Conservation (phyloP, 2,797 vertebrate species). For the Gallirallus australis region DNA sequence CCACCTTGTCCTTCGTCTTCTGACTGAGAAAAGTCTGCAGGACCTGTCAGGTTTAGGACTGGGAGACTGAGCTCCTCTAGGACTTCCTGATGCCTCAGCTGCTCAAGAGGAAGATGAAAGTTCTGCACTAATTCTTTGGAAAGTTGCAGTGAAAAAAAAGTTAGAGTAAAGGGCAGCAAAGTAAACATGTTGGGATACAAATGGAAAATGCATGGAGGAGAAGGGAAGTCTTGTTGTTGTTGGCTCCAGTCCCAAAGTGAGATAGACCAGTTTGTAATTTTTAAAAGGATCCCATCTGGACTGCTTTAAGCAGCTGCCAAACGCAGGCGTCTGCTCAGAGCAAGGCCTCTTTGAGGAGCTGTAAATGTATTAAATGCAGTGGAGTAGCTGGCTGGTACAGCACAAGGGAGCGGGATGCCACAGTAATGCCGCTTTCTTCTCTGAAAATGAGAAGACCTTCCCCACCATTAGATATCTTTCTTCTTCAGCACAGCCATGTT, state of each 20-base stretch:
- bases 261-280: slow-evolving; percentile 71
- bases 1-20: background rate
- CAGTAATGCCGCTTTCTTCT: background rate
- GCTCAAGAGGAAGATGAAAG: slow-evolving; percentile 56
- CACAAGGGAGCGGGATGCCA: background rate
- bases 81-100: slow-evolving; percentile 41
- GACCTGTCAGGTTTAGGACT: background rate
- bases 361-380: background rate
- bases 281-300: slow-evolving; percentile 74
- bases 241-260: slow-evolving; percentile 66
- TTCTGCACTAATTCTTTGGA: slow-evolving; percentile 20
- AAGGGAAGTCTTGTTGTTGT: slow-evolving; percentile 66
- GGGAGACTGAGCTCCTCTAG: background rate
- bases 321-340: slow-evolving; percentile 51
- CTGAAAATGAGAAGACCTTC: background rate
- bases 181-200: slow-evolving; percentile 74
- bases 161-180: slow-evolving; percentile 64
- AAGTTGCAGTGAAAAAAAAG: slow-evolving; percentile 58
- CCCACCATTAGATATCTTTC: background rate
- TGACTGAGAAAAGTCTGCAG: slow-evolving; percentile 1
- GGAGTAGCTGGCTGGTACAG: background rate
- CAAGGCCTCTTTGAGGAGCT: slow-evolving; percentile 65
- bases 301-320: slow-evolving; percentile 68
- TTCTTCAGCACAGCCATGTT: background rate
- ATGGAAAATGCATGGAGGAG: slow-evolving; percentile 68